Evolutionary conservation across 1,140 invertebrate species (phyloP), one percentile per base, ranked within the genome.

Genomic region (Meloidogyne chitwoodi): DNA sequence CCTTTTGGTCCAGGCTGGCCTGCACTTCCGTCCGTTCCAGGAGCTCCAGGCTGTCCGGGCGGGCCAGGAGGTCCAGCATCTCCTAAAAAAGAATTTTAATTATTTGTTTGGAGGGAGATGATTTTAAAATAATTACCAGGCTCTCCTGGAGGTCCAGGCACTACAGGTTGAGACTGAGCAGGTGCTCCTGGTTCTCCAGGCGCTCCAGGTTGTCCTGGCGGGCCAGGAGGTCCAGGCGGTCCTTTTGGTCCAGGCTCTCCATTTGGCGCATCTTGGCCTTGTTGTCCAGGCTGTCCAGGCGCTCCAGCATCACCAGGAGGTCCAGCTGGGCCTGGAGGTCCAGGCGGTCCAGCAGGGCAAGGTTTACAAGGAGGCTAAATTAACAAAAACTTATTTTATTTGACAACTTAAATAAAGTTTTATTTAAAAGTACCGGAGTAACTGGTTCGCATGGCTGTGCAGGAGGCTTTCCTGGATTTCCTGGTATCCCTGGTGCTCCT

Each of bases 381-480:
- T 44, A 29, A 56, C 10, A 62, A 62, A 56, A 71, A 69, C 1
- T 73, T 22, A 24, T 16, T n/a, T 22, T 16, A 8, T 56, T 27
- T 29, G 27, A 8, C 1, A 26, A 0, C 29, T 62, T 63, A n/a
- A 29, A 22, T 29, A 71, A 27, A 34, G 3, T 0, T n/a, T 24
- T 71, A 26, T 12, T 44, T 6, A 34, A 34, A 38, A 14, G 24
- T 62, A 73, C 71, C 34, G 79, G 79, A n/a, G 79, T 80, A n/a
- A 80, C 79, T 19, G 79, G 79, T 44, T 80, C 79, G 44, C 79
- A 80, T 27, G 79, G 79, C 41, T 80, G 79, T 14, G 64, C 27
- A 62, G 79, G 79, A 29, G 79, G 79, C 34, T 80, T 80, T 24
- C 78, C 78, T 68, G 78, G 78, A 31, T 80, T 80, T 44, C 78